Percentiles rank a stretch among this genome's conserved stretches.
phyloP scores from a whole-genome alignment of 2,797 vertebrate genomes.

The Limosa lapponica region DNA sequence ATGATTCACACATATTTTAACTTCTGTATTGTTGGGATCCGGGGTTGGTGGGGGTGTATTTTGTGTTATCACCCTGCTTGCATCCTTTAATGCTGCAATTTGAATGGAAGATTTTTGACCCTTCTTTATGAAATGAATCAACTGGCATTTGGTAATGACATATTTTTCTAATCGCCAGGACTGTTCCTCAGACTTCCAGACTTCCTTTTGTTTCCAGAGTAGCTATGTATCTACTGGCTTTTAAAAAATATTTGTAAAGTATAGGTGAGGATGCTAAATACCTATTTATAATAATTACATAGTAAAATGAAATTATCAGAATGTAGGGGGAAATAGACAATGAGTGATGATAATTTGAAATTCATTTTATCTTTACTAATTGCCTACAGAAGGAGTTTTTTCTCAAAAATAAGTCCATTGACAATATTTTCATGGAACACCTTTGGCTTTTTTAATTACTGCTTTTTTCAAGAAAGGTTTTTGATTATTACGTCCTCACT shows the following conservation, averaged over 20 bases:
- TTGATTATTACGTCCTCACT: background rate
- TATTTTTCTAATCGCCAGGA: background rate
- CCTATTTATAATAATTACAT: background rate
- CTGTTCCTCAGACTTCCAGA: background rate
- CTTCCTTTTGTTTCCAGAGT: background rate
- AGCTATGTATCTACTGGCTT: background rate
- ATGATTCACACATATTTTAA: background rate
- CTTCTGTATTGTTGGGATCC: background rate
- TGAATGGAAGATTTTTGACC: background rate
- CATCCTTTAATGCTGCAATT: background rate
- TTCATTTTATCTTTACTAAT: background rate
- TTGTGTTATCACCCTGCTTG: background rate
- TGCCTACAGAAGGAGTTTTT: background rate
- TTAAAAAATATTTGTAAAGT: background rate
- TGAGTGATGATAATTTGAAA: background rate
- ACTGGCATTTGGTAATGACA: background rate
- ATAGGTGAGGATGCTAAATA: background rate
- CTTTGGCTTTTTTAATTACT: conserved; percentile 4
- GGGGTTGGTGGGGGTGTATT: fast-evolving
- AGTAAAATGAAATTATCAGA: background rate
- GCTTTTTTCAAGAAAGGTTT: conserved; percentile 9
- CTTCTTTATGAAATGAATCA: background rate
- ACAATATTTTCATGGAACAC: conserved; percentile 55
- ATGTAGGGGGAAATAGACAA: background rate
- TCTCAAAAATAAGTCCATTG: conserved; percentile 6